Percentiles rank a stretch among this genome's conserved stretches.
Conservation (phyloP, 2,113 vertebrate species). For the Larimichthys polyactis region DNA sequence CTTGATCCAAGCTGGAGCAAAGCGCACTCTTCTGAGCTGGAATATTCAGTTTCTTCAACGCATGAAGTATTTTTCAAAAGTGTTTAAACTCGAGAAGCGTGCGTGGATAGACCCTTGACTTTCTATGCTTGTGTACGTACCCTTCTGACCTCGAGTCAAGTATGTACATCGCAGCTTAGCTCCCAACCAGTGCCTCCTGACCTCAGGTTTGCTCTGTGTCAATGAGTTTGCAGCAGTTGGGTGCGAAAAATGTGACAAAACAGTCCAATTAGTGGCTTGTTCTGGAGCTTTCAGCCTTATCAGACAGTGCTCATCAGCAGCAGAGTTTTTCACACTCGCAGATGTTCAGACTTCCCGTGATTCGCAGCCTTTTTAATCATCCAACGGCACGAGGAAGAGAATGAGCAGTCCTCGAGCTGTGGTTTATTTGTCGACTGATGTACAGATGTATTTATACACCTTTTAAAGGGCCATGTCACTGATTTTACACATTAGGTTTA, state of each 20-base stretch:
- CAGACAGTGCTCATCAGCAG: not conserved
- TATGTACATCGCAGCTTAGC: not conserved
- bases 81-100: not conserved
- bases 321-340: not conserved
- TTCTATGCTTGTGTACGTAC: not conserved
- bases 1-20: constrained; percentile 29
- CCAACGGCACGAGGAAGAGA: too few relatives aligned
- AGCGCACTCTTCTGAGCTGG: not conserved
- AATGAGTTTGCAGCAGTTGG: not conserved
- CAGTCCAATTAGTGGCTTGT: not conserved
- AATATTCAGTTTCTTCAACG: not conserved
- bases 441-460: too few relatives aligned
- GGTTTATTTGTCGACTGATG: too few relatives aligned
- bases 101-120: not conserved
- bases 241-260: not conserved
- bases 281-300: not conserved
- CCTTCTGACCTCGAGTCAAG: not conserved
- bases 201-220: not conserved
- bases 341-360: not conserved
- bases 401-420: too few relatives aligned
- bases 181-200: not conserved
- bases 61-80: not conserved
- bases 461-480: not conserved
- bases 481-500: not conserved
- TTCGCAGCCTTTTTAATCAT: not conserved